Percentiles rank a stretch among this genome's conserved stretches.
These are phyloP conservation scores for Aradus depressus DNA, from an alignment of 2,888 invertebrate genomes.

Conservation along the genomic window DNA sequence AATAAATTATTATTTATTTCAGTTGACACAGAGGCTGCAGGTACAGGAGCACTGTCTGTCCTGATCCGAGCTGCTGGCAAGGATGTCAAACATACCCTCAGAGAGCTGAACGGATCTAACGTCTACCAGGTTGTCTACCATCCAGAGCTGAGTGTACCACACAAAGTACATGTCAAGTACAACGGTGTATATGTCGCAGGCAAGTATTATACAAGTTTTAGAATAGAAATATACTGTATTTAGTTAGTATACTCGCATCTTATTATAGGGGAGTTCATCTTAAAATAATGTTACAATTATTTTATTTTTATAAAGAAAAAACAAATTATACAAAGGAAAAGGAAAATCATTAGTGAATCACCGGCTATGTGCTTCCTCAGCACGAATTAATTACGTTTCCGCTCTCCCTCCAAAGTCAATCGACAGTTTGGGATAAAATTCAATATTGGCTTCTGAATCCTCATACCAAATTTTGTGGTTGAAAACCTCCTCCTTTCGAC, in stretches of 20 bases:
- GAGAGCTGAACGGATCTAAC: slow-evolving; percentile 56
- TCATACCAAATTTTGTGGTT: too few species aligned
- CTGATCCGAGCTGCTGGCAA: slow-evolving; percentile 69
- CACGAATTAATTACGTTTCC: too few species aligned
- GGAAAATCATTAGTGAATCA: too few species aligned
- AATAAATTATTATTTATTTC: slow-evolving; percentile 2
- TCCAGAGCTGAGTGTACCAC: slow-evolving; percentile 76
- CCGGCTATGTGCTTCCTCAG: too few species aligned
- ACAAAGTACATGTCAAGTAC: slow-evolving; percentile 73
- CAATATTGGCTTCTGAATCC: too few species aligned
- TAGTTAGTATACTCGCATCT: not conserved
- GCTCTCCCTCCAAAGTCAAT: too few species aligned
- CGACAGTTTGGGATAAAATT: too few species aligned
- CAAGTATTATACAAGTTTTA: slow-evolving; percentile 25
- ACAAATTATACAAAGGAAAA: too few species aligned
- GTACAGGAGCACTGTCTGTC: slow-evolving; percentile 71
- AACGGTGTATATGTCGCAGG: slow-evolving; percentile 66
- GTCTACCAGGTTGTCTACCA: slow-evolving; percentile 78
- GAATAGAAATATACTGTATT: not conserved
- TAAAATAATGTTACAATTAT: too few species aligned
- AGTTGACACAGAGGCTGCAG: slow-evolving; percentile 69
- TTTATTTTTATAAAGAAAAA: too few species aligned
- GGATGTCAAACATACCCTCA: slow-evolving; percentile 69
- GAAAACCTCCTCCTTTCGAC: too few species aligned
- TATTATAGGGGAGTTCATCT: too few species aligned